A percentile compares a stretch with the other conserved stretches of the same genome.
These are phyloP conservation scores for Lordiphosa mommai DNA, from an alignment of 1,140 invertebrate genomes.

Conservation along the genomic window DNA sequence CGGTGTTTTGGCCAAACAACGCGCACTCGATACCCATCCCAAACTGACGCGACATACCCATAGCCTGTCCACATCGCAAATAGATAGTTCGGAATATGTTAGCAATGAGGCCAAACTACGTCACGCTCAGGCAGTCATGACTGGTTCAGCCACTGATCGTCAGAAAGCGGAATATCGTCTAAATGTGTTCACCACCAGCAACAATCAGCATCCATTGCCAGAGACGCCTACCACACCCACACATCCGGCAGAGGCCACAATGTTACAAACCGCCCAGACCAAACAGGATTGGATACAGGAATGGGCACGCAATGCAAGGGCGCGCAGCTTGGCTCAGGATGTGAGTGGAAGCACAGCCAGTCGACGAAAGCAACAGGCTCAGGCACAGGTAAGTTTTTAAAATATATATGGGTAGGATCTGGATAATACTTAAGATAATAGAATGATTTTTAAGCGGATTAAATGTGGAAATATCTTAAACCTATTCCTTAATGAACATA, in stretches of 20 bases:
- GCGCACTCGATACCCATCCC: slow-evolving; percentile 58
- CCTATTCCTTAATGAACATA: no score
- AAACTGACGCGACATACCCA: slow-evolving; percentile 78
- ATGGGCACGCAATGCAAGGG: slow-evolving; percentile 76
- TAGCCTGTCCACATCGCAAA: slow-evolving; percentile 83
- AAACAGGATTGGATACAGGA: slow-evolving; percentile 79
- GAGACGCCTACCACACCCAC: slow-evolving; percentile 69
- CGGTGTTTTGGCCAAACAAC: slow-evolving; percentile 82
- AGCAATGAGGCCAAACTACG: slow-evolving; percentile 73
- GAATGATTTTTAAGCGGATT: no score
- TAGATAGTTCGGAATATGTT: slow-evolving; percentile 82
- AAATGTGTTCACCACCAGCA: slow-evolving; percentile 72
- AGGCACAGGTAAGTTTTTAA: slow-evolving; percentile 41
- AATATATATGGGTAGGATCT: no score
- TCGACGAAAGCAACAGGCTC: slow-evolving; percentile 49
- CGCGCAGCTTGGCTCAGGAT: slow-evolving; percentile 67
- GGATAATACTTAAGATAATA: no score
- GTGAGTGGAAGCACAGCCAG: slow-evolving; percentile 48
- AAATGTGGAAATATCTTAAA: no score
- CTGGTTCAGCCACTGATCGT: slow-evolving; percentile 67
- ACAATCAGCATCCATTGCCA: slow-evolving; percentile 51
- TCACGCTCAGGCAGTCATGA: slow-evolving; percentile 40
- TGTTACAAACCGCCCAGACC: slow-evolving; percentile 69
- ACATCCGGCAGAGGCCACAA: slow-evolving; percentile 50
- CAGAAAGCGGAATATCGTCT: slow-evolving; percentile 77